These are phyloP conservation scores for Cossypha niveicapilla DNA, from an alignment of 2,797 vertebrate genomes.

Conservation along the genomic window DNA sequence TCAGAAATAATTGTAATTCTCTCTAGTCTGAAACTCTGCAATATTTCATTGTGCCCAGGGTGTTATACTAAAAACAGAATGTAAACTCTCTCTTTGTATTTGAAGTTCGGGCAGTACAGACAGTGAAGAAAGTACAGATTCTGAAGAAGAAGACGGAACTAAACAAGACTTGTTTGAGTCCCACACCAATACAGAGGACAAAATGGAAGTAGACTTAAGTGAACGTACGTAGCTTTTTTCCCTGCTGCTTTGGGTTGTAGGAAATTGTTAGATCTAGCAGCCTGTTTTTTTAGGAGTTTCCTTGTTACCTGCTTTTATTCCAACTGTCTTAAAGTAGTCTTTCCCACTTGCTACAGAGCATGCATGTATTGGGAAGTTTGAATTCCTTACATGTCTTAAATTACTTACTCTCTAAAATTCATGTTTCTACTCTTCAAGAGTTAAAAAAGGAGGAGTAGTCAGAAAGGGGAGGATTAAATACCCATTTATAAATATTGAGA, in stretches of 20 bases:
- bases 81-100: background rate
- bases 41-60: background rate
- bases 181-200: constrained; percentile 83
- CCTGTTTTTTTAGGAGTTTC: background rate
- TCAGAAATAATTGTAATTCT: background rate
- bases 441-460: background rate
- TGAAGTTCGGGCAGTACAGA: constrained; percentile 95
- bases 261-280: background rate
- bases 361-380: background rate
- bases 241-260: background rate
- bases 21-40: background rate
- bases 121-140: constrained; percentile 98
- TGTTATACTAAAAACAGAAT: background rate
- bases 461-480: background rate
- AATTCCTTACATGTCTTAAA: background rate
- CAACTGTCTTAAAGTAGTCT: background rate
- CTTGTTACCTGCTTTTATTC: background rate
- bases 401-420: background rate
- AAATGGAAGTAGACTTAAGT: constrained; percentile 94
- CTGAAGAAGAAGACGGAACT: constrained; percentile 89
- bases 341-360: background rate
- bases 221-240: constrained; percentile 65
- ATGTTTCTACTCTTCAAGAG: background rate
- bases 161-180: constrained; percentile 90
- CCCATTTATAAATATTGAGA: background rate